Base-by-base conservation (phyloP, 2,888 invertebrate genomes). In the Altica lythri region DNA sequence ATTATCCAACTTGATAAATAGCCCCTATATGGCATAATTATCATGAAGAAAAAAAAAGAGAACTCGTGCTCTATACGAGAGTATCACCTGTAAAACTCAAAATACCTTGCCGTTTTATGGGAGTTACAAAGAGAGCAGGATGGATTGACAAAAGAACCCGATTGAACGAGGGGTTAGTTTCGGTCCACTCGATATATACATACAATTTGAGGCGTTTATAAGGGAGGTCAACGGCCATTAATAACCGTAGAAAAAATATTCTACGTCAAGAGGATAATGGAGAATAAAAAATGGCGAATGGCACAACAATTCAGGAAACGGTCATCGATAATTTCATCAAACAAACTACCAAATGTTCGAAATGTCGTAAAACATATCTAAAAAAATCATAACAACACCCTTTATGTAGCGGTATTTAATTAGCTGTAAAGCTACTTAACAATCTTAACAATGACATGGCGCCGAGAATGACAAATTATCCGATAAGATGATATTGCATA, bases 161-260 rank as follows among this genome's bases (percentile, higher is more conserved):
- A 55, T 55, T 50, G 47, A 55, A 51, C 51, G 55, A 55, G 46
- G 54, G 55, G 55, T 55, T 55, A 55, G 55, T 55, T 55, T 55
- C 55, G 43, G 55, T 51, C 55, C 55, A 55, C 55, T 55, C 55
- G 55, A 55, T 55, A 55, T 55, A 47, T 35, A 55, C 43, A 51
- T 55, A 55, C 51, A 55, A 55, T 55, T 55, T 47, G 55, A 55
- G 51, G 55, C 55, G 55, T 55, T 55, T 55, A 55, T 55, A 55
- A 55, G 46, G 55, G 55, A 55, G 55, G 55, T 55, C 55, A 55
- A 55, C 55, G 55, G 55, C 55, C 55, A 55, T 55, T 55, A 55
- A 55, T 55, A 55, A 55, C 51, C 51, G 55, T 47, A 55, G 16
- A 46, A 40, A 51, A 47, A 55, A 55, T 46, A 55, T 42, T 51